These are phyloP conservation scores for Papilio glaucus DNA, from an alignment of 1,140 invertebrate genomes.

Conservation along the genomic window DNA sequence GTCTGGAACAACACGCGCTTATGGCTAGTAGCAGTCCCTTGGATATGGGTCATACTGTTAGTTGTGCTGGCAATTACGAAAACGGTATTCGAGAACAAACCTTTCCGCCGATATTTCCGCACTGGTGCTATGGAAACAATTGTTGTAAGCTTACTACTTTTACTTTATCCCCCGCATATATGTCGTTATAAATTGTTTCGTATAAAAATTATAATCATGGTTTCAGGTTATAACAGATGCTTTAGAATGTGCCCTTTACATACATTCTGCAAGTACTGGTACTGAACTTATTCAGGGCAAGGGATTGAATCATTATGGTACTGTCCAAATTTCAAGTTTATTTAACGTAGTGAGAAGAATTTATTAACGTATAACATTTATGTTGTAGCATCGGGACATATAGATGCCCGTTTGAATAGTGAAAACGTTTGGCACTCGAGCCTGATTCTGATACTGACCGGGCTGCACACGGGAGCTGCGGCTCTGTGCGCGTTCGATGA, in stretches of 20 bases:
- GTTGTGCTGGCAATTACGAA: constrained; percentile 48
- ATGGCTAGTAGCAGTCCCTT: constrained; percentile 62
- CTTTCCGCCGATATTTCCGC: constrained; percentile 53
- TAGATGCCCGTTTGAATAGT: constrained; percentile 63
- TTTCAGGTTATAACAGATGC: constrained; percentile 65
- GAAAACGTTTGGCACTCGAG: constrained; percentile 74
- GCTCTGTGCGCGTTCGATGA: constrained; percentile 68
- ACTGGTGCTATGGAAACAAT: constrained; percentile 61
- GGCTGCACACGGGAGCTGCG: constrained; percentile 55
- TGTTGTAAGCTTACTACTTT: constrained; percentile 51
- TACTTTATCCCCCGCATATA: not conserved
- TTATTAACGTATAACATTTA: not conserved
- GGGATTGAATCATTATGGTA: constrained; percentile 74
- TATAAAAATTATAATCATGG: not conserved
- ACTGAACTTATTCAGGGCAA: constrained; percentile 75
- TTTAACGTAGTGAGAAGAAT: not conserved
- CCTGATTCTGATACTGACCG: constrained; percentile 54
- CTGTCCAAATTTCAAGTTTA: not conserved
- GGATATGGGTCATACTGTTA: constrained; percentile 59
- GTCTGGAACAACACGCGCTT: constrained; percentile 67
- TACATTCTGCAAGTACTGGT: constrained; percentile 67
- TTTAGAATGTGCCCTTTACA: constrained; percentile 68
- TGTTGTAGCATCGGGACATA: constrained; percentile 69
- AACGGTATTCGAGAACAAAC: constrained; percentile 44
- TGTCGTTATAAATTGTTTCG: not conserved